Evolutionary conservation across 2,113 vertebrate genomes (phyloP).

Genomic region (Phyllostomus discolor): DNA sequence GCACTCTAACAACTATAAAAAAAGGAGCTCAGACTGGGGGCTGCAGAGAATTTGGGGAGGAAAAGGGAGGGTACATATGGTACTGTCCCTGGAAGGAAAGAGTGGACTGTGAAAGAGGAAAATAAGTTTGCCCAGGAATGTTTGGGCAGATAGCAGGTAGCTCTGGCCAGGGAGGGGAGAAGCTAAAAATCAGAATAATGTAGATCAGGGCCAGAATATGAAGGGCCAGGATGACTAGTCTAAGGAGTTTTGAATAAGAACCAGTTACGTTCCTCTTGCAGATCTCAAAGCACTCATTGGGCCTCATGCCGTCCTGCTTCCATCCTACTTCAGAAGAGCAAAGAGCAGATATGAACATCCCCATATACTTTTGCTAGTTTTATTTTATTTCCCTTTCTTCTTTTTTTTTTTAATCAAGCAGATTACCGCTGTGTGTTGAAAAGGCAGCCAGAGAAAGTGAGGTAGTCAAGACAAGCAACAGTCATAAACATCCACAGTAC

Average conservation of each 20-base stretch:
- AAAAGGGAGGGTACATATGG: background rate
- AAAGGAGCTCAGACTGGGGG: background rate
- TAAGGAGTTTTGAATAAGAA: background rate
- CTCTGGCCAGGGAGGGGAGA: background rate
- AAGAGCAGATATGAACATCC: background rate
- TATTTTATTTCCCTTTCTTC: background rate
- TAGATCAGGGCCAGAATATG: background rate
- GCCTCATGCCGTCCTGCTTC: background rate
- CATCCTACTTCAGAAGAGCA: background rate
- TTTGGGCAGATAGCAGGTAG: background rate
- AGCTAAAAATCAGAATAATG: background rate
- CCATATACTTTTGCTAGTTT: background rate
- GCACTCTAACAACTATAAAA: background rate
- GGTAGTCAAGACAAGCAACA: background rate
- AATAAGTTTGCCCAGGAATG: background rate
- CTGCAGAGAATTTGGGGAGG: background rate
- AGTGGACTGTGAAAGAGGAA: background rate
- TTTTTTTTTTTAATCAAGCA: background rate
- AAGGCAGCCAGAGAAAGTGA: constrained; percentile 34
- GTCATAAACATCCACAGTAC: constrained; percentile 44
- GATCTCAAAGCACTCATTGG: background rate
- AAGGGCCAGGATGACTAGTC: background rate
- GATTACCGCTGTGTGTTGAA: background rate
- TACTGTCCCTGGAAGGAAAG: background rate
- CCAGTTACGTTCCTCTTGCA: background rate